Conservation (phyloP, 2,888 invertebrate genomes). For the Fragum whitleyi region DNA sequence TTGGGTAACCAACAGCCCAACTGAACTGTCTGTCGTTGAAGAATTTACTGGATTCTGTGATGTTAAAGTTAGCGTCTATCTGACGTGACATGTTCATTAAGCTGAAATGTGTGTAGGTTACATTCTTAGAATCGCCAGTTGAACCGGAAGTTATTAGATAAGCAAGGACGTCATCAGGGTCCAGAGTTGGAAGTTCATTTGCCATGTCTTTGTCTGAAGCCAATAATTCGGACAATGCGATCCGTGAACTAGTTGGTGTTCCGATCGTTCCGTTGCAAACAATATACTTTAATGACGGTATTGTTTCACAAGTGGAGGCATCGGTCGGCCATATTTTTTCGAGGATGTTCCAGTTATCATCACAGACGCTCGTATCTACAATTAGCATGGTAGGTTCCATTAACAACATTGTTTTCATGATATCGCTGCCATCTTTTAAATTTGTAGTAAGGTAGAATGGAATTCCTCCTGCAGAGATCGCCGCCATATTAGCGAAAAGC, state of each 20-base stretch:
- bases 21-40: conserved; percentile 56
- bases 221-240: not conserved
- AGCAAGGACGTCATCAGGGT: conserved; percentile 51
- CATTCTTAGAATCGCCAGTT: conserved; percentile 51
- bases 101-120: conserved; percentile 49
- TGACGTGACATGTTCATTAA: conserved; percentile 43
- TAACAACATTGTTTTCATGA: conserved; percentile 17
- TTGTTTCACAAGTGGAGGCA: not conserved
- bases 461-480: conserved; percentile 47
- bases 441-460: conserved; percentile 39
- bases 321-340: conserved; percentile 38
- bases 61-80: not conserved
- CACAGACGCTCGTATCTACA: conserved; percentile 29
- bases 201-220: not conserved
- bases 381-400: conserved; percentile 29
- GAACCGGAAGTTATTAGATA: conserved; percentile 55
- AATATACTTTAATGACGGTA: conserved; percentile 33
- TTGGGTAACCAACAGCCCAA: conserved; percentile 54
- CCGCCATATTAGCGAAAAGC: conserved; percentile 35
- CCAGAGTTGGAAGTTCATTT: conserved; percentile 35
- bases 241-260: not conserved
- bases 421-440: conserved; percentile 59
- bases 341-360: conserved; percentile 47
- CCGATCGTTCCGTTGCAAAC: conserved; percentile 32
- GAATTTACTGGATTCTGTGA: conserved; percentile 27